These are phyloP conservation scores for Zaprionus lineosus DNA, from an alignment of 2,888 invertebrate genomes.

Conservation along the genomic window DNA sequence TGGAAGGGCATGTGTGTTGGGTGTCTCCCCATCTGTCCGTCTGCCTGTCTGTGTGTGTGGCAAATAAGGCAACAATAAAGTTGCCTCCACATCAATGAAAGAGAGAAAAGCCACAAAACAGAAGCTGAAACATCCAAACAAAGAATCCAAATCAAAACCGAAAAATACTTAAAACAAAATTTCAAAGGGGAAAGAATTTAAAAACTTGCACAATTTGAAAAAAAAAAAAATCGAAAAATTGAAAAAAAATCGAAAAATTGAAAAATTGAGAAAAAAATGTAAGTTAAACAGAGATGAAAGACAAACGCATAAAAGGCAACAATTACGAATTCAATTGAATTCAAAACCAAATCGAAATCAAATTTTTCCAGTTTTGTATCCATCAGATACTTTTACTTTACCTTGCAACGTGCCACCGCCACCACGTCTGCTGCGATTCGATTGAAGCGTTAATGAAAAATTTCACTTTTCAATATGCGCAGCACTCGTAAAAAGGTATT, in stretches of 20 bases:
- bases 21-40: too few species aligned
- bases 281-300: slow-evolving; percentile 70
- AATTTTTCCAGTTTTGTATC: slow-evolving; percentile 34
- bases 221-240: slow-evolving; percentile 35
- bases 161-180: slow-evolving; percentile 5
- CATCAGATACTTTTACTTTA: slow-evolving; percentile 21
- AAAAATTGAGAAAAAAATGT: slow-evolving; percentile 31
- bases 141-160: slow-evolving; percentile 13
- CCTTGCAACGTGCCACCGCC: slow-evolving; percentile 63
- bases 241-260: slow-evolving; percentile 23
- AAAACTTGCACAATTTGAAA: slow-evolving; percentile 41
- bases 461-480: slow-evolving; percentile 65
- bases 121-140: slow-evolving; percentile 46
- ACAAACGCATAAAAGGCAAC: slow-evolving; percentile 54
- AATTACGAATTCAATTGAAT: slow-evolving; percentile 75
- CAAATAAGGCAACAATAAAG: slow-evolving; percentile 16
- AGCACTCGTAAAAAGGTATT: slow-evolving; percentile 30
- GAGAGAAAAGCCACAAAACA: slow-evolving; percentile 13
- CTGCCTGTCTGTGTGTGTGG: slow-evolving; percentile 17
- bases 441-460: slow-evolving; percentile 71
- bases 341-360: slow-evolving; percentile 59
- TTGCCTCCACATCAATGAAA: slow-evolving; percentile 50
- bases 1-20: slow-evolving; percentile 25
- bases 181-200: neutral
- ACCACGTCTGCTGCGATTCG: slow-evolving; percentile 54